phyloP scores from a whole-genome alignment of 2,888 invertebrate genomes.

The Lasioglossum vierecki region DNA sequence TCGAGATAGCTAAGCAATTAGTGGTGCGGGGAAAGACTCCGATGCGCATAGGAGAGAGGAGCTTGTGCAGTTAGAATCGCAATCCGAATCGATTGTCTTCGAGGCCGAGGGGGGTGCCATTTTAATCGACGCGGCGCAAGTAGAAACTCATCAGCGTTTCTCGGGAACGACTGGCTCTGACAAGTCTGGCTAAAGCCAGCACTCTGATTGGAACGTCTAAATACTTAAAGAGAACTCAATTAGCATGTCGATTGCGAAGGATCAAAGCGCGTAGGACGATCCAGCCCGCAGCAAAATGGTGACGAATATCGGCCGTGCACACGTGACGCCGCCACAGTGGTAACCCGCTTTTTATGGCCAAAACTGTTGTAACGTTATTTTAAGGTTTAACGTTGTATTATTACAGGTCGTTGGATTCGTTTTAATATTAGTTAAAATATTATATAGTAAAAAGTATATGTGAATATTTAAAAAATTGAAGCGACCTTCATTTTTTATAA shows the following conservation, averaged over 20 bases:
- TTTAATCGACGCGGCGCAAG: neutral
- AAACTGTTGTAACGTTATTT: too few species aligned
- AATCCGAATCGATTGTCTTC: neutral
- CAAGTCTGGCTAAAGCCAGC: neutral
- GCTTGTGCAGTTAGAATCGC: neutral
- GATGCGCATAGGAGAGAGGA: neutral
- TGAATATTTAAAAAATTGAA: too few species aligned
- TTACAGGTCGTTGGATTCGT: too few species aligned
- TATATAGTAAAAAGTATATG: too few species aligned
- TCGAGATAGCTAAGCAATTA: neutral
- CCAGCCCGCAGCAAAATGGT: neutral
- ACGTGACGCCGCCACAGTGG: neutral
- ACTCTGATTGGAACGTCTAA: neutral
- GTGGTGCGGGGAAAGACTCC: neutral
- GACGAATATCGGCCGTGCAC: neutral
- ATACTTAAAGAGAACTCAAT: neutral
- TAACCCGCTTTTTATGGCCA: too few species aligned
- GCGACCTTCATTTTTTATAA: too few species aligned
- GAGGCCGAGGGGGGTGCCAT: neutral
- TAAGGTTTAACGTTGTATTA: too few species aligned
- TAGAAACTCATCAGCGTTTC: slow-evolving; percentile 1
- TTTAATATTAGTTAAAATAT: too few species aligned
- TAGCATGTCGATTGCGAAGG: neutral
- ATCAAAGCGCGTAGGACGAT: neutral
- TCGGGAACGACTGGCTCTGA: neutral